Evolutionary conservation across 2,113 vertebrate species (phyloP), one percentile per base, ranked within the genome.

Genomic region (Eulemur macaco): DNA sequence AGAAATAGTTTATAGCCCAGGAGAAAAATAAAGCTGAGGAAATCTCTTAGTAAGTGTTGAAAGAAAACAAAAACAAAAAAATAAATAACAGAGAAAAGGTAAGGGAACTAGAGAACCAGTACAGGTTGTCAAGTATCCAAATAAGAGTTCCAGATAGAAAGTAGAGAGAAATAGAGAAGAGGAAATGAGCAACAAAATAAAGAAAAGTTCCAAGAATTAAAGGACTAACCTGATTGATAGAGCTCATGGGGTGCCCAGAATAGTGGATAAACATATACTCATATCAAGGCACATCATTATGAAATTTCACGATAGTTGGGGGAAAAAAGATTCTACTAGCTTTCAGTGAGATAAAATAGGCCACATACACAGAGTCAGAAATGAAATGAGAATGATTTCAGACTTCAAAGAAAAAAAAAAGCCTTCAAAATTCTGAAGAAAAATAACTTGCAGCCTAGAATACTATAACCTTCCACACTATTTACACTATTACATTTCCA

Each of bases 381-480:
- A 91, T 50, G 27, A 89, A 89, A 92, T 54, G 47, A 78, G 77
- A 91, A 91, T 54, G 56, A 86, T 39, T 86, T 76, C 31, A 84
- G n/a, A 25, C 20, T 94, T 73, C 39, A 64, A 84, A 93, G 52
- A 71, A 60, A 94, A 64, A 60, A 56, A 8, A 39, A 56, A 66
- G 25, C n/a, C 47, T 92, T 74, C 68, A 92, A 82, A 95, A 76
- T 81, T 91, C 23, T 63, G 23, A 85, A 82, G 63, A 90, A 89
- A 88, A 86, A 52, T 11, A 50, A 87, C 66, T 93, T 54, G 25
- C 37, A 68, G 37, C 15, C 42, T 91, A 94, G 20, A 86, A n/a
- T 76, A 90, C 17, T 80, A 37, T 39, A 84, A 83, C 0, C 34
- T 82, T 88, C 34, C 50, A 83, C 6, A 71, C n/a, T 50, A 66